phyloP scores from a whole-genome alignment of 2,113 vertebrate species.

The Crotalus horridus region DNA sequence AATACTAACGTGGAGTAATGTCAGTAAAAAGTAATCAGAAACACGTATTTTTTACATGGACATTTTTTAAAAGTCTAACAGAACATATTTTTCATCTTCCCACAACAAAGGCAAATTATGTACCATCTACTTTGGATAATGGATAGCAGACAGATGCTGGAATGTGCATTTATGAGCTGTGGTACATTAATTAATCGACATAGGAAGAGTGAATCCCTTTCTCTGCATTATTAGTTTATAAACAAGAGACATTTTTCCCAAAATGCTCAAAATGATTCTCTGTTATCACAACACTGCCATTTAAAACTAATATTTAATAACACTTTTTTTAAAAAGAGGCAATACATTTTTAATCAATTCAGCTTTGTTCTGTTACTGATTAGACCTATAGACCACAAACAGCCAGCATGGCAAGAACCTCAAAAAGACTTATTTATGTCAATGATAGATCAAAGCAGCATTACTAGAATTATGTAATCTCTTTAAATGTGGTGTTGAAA shows the following conservation, averaged over 20 bases:
- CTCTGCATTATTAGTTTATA: slow-evolving; percentile 56
- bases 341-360: slow-evolving; percentile 61
- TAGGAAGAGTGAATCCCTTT: slow-evolving; percentile 53
- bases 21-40: slow-evolving; percentile 6
- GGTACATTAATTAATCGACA: slow-evolving; percentile 57
- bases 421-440: slow-evolving; percentile 48
- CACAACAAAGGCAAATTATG: slow-evolving; percentile 11
- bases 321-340: slow-evolving; percentile 55
- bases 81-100: slow-evolving; percentile 25
- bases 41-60: background rate
- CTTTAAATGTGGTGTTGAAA: slow-evolving; percentile 57
- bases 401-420: slow-evolving; percentile 48
- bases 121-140: background rate
- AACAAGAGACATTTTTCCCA: slow-evolving; percentile 44
- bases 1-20: background rate
- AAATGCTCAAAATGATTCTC: slow-evolving; percentile 40
- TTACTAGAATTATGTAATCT: slow-evolving; percentile 58
- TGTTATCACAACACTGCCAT: slow-evolving; percentile 20
- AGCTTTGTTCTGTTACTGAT: slow-evolving; percentile 47
- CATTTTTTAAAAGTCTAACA: slow-evolving; percentile 24
- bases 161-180: slow-evolving; percentile 25
- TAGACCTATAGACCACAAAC: slow-evolving; percentile 48
- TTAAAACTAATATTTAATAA: slow-evolving; percentile 45
- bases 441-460: slow-evolving; percentile 59
- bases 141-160: background rate